Conservation (phyloP, 2,797 vertebrate genomes). For the Botia kubotai region DNA sequence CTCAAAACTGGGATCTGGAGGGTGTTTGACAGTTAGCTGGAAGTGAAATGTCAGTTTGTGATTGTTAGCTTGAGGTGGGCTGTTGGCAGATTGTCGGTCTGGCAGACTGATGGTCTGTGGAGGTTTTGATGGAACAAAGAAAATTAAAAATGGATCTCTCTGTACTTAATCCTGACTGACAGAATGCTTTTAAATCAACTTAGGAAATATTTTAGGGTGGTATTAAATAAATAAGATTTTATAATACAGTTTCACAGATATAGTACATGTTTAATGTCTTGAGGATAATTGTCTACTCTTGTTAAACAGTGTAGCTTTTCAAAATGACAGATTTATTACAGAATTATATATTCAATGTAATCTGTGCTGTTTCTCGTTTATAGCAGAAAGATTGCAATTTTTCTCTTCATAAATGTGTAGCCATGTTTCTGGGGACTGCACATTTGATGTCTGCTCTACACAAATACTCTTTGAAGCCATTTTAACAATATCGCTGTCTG, state of each 20-base stretch:
- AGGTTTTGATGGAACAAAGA: conserved; percentile 62
- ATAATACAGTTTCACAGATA: background rate
- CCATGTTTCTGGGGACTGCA: conserved; percentile 2
- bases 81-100: conserved; percentile 57
- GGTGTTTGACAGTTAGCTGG: conserved; percentile 58
- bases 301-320: background rate
- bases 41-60: conserved; percentile 44
- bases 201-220: conserved; percentile 22
- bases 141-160: conserved; percentile 64
- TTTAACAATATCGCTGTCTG: conserved; percentile 46
- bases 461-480: conserved; percentile 12
- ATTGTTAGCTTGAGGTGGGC: conserved; percentile 55
- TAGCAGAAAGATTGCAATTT: background rate
- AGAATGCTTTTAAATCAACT: conserved; percentile 37
- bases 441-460: conserved; percentile 11
- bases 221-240: conserved; percentile 9
- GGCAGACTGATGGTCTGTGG: conserved; percentile 57
- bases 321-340: background rate
- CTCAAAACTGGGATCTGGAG: conserved; percentile 59
- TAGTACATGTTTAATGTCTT: background rate
- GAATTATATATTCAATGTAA: conserved; percentile 1
- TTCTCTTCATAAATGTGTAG: background rate
- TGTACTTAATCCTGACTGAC: conserved; percentile 56
- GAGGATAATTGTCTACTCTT: conserved; percentile 17
- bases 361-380: background rate